A percentile compares a stretch with the other conserved stretches of the same genome.
These are phyloP conservation scores for Eutrigla gurnardus DNA, from an alignment of 2,797 vertebrate species.

Conservation along the genomic window DNA sequence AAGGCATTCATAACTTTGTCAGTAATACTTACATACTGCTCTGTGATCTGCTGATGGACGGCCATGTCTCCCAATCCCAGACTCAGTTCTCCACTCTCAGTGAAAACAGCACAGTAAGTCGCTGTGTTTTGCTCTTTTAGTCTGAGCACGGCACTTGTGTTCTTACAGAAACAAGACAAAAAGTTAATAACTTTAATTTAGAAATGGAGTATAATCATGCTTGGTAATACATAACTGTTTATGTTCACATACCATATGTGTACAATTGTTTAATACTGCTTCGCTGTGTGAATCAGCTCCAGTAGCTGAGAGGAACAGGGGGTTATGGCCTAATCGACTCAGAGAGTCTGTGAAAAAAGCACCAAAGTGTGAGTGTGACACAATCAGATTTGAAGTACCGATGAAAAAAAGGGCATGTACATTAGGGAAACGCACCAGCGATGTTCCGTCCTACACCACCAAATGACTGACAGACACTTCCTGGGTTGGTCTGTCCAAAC, in stretches of 20 bases:
- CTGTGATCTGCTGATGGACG: conserved; percentile 90
- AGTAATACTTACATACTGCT: conserved; percentile 84
- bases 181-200: neutral
- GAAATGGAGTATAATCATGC: neutral
- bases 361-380: conserved; percentile 3
- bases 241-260: conserved; percentile 87
- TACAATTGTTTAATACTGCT: conserved; percentile 85
- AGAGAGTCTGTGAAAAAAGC: conserved; percentile 83
- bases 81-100: conserved; percentile 86
- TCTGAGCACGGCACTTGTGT: conserved; percentile 84
- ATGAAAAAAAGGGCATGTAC: neutral
- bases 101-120: conserved; percentile 90
- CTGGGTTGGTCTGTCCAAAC: conserved; percentile 90
- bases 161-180: conserved; percentile 72
- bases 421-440: conserved; percentile 81
- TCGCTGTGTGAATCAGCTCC: conserved; percentile 88
- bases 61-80: conserved; percentile 93
- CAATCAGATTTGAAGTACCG: neutral
- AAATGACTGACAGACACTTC: conserved; percentile 88
- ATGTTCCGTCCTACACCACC: conserved; percentile 93
- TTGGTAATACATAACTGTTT: neutral
- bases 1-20: neutral
- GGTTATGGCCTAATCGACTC: conserved; percentile 84
- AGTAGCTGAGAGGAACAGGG: conserved; percentile 89
- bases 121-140: conserved; percentile 86